A percentile compares a stretch with the other conserved stretches of the same genome.
Evolutionary conservation across 2,113 vertebrate species (phyloP).

Genomic region (Poeciliopsis prolifica): DNA sequence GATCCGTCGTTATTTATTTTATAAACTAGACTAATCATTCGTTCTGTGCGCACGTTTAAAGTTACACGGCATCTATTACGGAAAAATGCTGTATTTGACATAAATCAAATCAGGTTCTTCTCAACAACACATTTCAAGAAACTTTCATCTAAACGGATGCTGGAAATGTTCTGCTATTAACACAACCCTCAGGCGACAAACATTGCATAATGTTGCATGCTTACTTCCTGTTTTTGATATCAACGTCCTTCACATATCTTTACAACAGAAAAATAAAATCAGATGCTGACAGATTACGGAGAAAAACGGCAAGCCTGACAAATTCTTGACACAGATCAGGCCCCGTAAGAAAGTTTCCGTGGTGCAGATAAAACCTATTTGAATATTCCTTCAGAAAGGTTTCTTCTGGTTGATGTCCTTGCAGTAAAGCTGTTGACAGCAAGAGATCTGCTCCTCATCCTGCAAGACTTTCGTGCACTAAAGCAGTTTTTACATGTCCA

Average conservation of each 20-base stretch:
- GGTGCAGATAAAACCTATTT: not conserved
- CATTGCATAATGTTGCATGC: not conserved
- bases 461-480: not conserved
- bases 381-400: not conserved
- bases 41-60: conserved; percentile 26
- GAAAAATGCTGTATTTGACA: conserved; percentile 1
- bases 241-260: not conserved
- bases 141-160: not conserved
- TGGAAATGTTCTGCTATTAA: not conserved
- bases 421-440: not conserved
- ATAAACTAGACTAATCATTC: conserved; percentile 10
- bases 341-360: not conserved
- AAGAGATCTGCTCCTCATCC: not conserved
- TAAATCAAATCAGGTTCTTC: not conserved
- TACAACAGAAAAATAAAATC: not conserved
- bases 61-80: conserved; percentile 7
- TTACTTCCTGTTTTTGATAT: not conserved
- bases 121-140: conserved; percentile 13
- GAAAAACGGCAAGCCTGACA: not conserved
- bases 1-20: conserved; percentile 29
- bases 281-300: not conserved
- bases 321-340: not conserved
- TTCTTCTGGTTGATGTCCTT: not conserved
- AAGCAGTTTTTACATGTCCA: not conserved
- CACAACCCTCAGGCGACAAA: too few relatives aligned